These are phyloP conservation scores for Planococcus citri DNA, from an alignment of 1,140 invertebrate genomes.

Conservation along the genomic window DNA sequence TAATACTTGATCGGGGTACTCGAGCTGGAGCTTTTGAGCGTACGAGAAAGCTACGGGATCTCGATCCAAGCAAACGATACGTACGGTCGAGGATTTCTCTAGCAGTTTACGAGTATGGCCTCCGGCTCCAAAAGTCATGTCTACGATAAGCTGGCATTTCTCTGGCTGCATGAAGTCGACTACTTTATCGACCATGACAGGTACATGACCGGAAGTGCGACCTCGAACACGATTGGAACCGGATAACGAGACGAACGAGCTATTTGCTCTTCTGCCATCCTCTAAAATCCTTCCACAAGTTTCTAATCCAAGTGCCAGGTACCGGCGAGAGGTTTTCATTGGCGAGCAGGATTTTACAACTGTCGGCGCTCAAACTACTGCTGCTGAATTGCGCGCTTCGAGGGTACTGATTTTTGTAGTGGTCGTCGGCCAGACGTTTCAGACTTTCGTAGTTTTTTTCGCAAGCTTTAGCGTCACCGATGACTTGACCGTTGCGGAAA, in stretches of 20 bases:
- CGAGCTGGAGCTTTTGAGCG: slow-evolving; percentile 46
- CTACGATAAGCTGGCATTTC: slow-evolving; percentile 50
- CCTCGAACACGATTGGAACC: neutral
- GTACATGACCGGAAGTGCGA: slow-evolving; percentile 39
- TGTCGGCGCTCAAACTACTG: slow-evolving; percentile 50
- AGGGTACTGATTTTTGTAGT: slow-evolving; percentile 51
- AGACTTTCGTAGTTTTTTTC: slow-evolving; percentile 51
- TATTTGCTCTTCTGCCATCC: neutral
- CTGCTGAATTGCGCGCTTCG: slow-evolving; percentile 44
- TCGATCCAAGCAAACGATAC: slow-evolving; percentile 71
- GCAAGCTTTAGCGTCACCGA: slow-evolving; percentile 44
- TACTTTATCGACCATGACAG: slow-evolving; percentile 58
- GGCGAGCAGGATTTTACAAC: slow-evolving; percentile 56
- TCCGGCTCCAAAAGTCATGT: slow-evolving; percentile 90
- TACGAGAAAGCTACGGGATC: slow-evolving; percentile 64
- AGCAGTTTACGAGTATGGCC: slow-evolving; percentile 64
- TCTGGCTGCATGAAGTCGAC: slow-evolving; percentile 50
- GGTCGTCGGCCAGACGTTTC: slow-evolving; percentile 52
- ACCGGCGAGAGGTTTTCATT: slow-evolving; percentile 48
- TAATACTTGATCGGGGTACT: slow-evolving; percentile 54
- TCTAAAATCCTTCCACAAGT: neutral
- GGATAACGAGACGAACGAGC: neutral
- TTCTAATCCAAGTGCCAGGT: neutral
- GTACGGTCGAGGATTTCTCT: slow-evolving; percentile 39
- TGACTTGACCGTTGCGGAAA: slow-evolving; percentile 46